Evolutionary conservation across 2,797 vertebrate species (phyloP), one percentile per base, ranked within the genome.

Genomic region (Helicolenus hilgendorfi): DNA sequence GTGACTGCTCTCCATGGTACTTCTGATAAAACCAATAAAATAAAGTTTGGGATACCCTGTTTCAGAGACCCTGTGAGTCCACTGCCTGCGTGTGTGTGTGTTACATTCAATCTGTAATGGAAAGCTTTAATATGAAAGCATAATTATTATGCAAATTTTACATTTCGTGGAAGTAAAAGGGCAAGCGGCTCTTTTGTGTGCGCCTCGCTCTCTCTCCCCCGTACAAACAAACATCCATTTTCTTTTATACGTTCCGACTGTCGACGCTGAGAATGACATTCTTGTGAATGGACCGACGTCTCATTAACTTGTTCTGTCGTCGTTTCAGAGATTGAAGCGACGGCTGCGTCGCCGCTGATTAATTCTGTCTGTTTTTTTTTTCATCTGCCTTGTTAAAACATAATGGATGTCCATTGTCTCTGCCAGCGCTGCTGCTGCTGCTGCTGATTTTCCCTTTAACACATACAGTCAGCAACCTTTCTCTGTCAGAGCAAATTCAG

Each of bases 21-120:
- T 95, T 98, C 97, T 97, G 98, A 98, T 98, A 97, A 97, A 92
- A 93, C 89, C 92, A 95, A 98, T 97, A 96, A 98, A 99, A 99
- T 99, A 99, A 99, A 99, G 98, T 98, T 97, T 98, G 97, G 98
- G 97, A 98, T 98, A 98, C 98, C 98, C 98, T 97, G 98, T 98
- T 97, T 98, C 97, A 97, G 97, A 97, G 97, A 97, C 86, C 85
- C 78, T 77, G 35, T 2, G 94, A 89, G 68, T 96, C 86, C 73
- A 83, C 64, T 95, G 78, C 68, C 83, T 96, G 24, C 26, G 20
- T 77, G 22, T 71, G 45, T 71, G 45, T 31, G 64, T 64, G 38
- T 53, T 53, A 53, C 20, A 53, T 53, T 53, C 20, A 53, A 53
- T 53, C 45, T 49, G 45, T 14, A 20, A 27, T 77, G 38, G 76